phyloP scores from a whole-genome alignment of 2,113 vertebrate species.

The Triplophysa siluroides region DNA sequence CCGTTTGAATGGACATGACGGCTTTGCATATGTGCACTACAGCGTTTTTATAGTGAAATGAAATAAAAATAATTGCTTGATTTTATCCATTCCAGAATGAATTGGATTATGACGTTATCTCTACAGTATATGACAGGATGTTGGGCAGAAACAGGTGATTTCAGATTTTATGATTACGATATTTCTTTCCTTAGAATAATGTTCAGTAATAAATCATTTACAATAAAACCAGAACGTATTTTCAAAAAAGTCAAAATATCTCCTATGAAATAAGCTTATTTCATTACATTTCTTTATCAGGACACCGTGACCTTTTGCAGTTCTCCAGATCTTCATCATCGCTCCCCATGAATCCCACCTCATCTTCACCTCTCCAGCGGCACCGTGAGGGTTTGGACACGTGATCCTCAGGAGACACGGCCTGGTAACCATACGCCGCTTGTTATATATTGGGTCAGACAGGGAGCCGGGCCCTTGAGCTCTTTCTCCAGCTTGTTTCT shows the following conservation, averaged over 20 bases:
- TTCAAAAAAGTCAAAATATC: background rate
- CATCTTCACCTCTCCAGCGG: constrained; percentile 20
- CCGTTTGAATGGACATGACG: too few species aligned
- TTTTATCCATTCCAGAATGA: too few species aligned
- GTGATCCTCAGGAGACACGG: constrained; percentile 29
- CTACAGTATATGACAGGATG: too few species aligned
- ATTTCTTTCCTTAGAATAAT: too few species aligned
- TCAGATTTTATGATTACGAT: too few species aligned
- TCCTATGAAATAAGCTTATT: background rate
- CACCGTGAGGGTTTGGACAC: constrained; percentile 15
- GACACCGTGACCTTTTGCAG: background rate
- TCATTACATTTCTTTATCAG: constrained; percentile 1
- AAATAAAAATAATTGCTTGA: too few species aligned
- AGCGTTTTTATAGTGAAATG: too few species aligned
- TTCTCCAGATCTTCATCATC: constrained; percentile 16
- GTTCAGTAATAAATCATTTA: too few species aligned
- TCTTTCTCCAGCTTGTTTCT: constrained; percentile 10
- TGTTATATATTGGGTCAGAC: constrained; percentile 24
- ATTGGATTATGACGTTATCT: too few species aligned
- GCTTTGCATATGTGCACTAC: too few species aligned
- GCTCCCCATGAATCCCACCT: background rate
- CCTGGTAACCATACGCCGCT: constrained; percentile 4
- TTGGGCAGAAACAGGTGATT: too few species aligned
- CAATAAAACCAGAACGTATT: background rate
- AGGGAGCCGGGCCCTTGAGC: constrained; percentile 19